Conservation (phyloP, 1,140 invertebrate genomes). For the Orius laevigatus region DNA sequence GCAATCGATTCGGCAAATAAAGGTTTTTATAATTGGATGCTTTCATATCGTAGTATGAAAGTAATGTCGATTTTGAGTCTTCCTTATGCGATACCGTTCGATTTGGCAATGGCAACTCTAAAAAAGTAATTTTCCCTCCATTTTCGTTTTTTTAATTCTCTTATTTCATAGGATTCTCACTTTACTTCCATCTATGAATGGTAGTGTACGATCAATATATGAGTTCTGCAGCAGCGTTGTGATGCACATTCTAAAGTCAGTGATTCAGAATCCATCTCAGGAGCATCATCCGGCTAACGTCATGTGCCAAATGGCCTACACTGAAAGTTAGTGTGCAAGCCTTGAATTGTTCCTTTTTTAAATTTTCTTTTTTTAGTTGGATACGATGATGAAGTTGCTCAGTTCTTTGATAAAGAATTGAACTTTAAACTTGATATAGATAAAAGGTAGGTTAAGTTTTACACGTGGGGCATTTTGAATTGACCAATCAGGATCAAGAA, state of each 20-base stretch:
- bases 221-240: not conserved
- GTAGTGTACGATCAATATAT: conserved; percentile 13
- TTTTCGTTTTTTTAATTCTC: not conserved
- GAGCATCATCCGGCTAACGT: too few species aligned
- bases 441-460: too few species aligned
- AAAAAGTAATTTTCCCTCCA: conserved; percentile 38
- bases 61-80: conserved; percentile 59
- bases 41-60: conserved; percentile 62
- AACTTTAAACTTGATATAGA: too few species aligned
- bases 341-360: too few species aligned
- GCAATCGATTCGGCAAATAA: conserved; percentile 82
- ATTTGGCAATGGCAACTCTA: conserved; percentile 66
- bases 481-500: too few species aligned
- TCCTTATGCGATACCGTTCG: conserved; percentile 69
- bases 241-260: not conserved
- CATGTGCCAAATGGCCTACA: too few species aligned
- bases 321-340: too few species aligned
- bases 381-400: too few species aligned
- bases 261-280: not conserved
- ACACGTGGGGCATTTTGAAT: too few species aligned
- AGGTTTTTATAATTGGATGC: conserved; percentile 76
- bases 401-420: too few species aligned
- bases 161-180: conserved; percentile 17
- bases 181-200: conserved; percentile 8
- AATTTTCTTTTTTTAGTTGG: too few species aligned